Evolutionary conservation across 1,140 invertebrate genomes (phyloP).

Genomic region (Thalassaphorura encarpata): DNA sequence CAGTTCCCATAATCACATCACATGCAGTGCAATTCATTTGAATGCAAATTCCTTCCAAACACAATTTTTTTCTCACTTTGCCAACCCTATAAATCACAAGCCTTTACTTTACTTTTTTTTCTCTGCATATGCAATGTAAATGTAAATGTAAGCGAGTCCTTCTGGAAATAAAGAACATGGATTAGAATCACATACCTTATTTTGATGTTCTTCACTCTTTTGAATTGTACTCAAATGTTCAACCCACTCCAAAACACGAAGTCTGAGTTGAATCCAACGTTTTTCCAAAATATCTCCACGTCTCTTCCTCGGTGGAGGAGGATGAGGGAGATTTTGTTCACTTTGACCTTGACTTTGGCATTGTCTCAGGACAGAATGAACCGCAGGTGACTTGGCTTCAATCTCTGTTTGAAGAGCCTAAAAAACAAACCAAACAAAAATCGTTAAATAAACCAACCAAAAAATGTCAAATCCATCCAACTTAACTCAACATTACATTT

Average conservation of each 20-base stretch:
- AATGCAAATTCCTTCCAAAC: too few species aligned
- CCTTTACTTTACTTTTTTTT: constrained; percentile 11
- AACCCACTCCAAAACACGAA: constrained; percentile 29
- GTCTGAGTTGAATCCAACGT: constrained; percentile 28
- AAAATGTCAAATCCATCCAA: too few species aligned
- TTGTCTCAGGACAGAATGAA: constrained; percentile 26
- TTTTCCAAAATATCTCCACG: constrained; percentile 19
- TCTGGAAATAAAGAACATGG: background rate
- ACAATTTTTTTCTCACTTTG: too few species aligned
- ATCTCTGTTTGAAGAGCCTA: constrained; percentile 30
- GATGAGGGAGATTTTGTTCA: background rate
- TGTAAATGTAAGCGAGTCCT: background rate
- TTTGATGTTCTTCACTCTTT: constrained; percentile 12
- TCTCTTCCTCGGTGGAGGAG: constrained; percentile 13
- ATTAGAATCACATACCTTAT: background rate
- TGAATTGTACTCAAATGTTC: constrained; percentile 22
- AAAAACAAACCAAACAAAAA: too few species aligned
- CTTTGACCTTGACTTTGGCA: constrained; percentile 19
- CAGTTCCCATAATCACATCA: too few species aligned
- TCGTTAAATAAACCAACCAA: too few species aligned
- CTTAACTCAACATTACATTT: too few species aligned
- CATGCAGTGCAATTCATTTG: too few species aligned
- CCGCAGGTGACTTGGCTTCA: constrained; percentile 24
- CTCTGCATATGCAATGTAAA: constrained; percentile 12
- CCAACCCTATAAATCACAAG: too few species aligned